Evolutionary conservation across 2,888 invertebrate genomes (phyloP).

Genomic region (Ophonus ardosiacus): DNA sequence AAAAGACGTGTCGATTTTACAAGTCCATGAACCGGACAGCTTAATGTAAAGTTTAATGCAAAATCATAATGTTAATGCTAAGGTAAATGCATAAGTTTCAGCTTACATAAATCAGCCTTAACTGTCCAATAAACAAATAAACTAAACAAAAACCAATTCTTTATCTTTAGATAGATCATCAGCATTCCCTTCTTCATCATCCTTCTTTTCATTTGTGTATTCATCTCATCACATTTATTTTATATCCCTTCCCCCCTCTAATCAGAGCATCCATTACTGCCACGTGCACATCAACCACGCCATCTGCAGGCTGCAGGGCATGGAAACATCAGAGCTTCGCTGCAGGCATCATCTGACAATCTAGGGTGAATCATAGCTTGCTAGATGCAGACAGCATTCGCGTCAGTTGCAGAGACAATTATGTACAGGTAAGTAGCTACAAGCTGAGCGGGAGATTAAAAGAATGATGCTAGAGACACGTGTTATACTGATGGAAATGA

Average conservation of each 20-base stretch:
- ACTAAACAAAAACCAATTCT: no score
- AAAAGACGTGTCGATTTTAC: no score
- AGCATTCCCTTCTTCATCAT: no score
- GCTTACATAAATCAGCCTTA: no score
- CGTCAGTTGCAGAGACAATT: background rate
- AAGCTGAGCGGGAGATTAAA: background rate
- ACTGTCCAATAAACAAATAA: no score
- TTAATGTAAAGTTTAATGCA: no score
- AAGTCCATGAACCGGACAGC: no score
- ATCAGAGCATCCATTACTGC: background rate
- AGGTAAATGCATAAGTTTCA: no score
- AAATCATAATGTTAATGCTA: no score
- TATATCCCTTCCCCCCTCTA: background rate
- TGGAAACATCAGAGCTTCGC: background rate
- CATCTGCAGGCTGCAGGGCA: background rate
- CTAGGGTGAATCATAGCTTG: background rate
- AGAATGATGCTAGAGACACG: background rate
- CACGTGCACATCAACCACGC: background rate
- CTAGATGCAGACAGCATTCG: background rate
- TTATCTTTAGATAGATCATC: no score
- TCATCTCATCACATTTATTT: background rate
- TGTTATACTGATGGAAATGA: background rate
- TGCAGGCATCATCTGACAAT: background rate
- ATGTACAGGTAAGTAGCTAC: background rate
- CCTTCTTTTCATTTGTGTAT: background rate